Evolutionary conservation across 2,797 vertebrate genomes (phyloP).

Genomic region (Gallinago stenura): DNA sequence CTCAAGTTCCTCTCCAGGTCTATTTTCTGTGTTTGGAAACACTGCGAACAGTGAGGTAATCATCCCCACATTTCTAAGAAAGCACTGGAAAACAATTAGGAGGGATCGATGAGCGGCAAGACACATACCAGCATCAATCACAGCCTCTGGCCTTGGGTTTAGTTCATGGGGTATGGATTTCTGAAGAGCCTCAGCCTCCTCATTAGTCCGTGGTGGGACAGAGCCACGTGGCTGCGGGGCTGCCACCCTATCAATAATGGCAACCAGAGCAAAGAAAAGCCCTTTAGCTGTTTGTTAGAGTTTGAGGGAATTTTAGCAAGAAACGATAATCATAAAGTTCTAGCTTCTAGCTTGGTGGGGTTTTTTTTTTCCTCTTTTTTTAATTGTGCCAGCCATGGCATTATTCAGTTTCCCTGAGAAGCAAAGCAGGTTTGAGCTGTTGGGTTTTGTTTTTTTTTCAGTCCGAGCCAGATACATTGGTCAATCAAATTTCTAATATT

Average conservation of each 20-base stretch:
- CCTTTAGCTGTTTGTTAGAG: not conserved
- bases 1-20: not conserved
- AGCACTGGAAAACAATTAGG: not conserved
- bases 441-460: not conserved
- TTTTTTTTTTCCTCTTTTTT: not conserved
- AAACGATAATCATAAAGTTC: not conserved
- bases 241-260: not conserved
- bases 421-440: not conserved
- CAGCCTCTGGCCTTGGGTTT: not conserved
- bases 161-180: not conserved
- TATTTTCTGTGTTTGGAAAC: not conserved
- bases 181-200: not conserved
- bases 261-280: not conserved
- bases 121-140: not conserved
- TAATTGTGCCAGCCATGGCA: not conserved
- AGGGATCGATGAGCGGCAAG: not conserved
- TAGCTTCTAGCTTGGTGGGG: not conserved
- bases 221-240: not conserved
- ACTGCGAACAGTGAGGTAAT: not conserved
- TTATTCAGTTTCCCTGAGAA: not conserved
- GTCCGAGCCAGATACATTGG: not conserved
- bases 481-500: not conserved
- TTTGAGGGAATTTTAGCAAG: not conserved
- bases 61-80: not conserved
- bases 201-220: not conserved